Conservation (phyloP, 1,140 invertebrate species). For the Trypoxylus dichotomus region DNA sequence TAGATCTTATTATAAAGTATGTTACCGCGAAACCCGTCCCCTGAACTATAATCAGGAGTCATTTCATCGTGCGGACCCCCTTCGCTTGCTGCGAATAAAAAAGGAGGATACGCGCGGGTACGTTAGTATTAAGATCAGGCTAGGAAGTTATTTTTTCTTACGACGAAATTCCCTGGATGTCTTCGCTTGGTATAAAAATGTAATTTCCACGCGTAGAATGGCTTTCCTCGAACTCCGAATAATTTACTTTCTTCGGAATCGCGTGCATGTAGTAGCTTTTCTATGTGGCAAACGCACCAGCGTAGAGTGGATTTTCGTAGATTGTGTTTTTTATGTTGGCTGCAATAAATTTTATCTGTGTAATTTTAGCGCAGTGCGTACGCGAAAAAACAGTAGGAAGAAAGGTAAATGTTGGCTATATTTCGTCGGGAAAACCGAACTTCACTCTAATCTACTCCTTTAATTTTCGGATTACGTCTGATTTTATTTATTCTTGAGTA, state of each 20-base stretch:
- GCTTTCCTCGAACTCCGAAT: neutral
- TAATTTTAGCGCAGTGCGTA: neutral
- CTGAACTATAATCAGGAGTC: neutral
- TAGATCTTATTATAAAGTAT: neutral
- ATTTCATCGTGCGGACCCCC: neutral
- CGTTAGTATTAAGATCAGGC: neutral
- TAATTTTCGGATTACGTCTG: too few species aligned
- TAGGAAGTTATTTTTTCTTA: neutral
- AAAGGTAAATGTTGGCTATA: too few species aligned
- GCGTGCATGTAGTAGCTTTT: neutral
- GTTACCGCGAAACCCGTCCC: neutral
- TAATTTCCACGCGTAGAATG: constrained; percentile 6
- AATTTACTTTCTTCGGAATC: constrained; percentile 3
- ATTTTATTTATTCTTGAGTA: too few species aligned
- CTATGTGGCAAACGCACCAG: neutral
- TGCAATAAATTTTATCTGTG: neutral
- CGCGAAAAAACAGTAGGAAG: too few species aligned
- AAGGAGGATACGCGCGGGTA: neutral
- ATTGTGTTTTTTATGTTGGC: neutral
- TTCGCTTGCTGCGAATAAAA: neutral
- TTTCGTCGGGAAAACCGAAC: too few species aligned
- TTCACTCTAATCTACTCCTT: too few species aligned
- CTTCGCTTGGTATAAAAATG: neutral
- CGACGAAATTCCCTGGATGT: neutral
- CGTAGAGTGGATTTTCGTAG: neutral